Percentiles rank a stretch among this genome's conserved stretches.
These are phyloP conservation scores for Phyllopteryx taeniolatus DNA, from an alignment of 2,113 vertebrate genomes.

Conservation along the genomic window DNA sequence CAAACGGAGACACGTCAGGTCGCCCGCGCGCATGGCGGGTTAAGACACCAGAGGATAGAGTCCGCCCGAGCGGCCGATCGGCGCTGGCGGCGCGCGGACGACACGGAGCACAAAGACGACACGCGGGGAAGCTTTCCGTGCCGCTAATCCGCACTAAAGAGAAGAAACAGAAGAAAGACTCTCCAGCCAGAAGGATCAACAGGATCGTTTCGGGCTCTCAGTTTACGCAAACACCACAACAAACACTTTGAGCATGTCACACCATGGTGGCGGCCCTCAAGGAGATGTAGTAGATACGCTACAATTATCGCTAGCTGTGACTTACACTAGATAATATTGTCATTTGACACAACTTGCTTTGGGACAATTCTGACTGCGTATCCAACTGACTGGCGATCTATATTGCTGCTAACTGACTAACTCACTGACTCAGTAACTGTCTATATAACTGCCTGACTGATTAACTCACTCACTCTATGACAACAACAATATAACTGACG, in stretches of 20 bases:
- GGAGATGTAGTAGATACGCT: not conserved
- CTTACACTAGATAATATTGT: not conserved
- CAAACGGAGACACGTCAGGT: slow-evolving; percentile 9
- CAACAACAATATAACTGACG: too few species aligned
- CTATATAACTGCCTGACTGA: too few species aligned
- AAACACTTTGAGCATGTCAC: not conserved
- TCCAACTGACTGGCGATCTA: too few species aligned
- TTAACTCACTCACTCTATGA: too few species aligned
- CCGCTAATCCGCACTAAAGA: slow-evolving; percentile 7
- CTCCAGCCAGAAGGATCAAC: not conserved
- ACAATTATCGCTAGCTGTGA: not conserved
- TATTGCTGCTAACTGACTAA: too few species aligned
- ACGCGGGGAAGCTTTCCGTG: not conserved
- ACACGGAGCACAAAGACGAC: slow-evolving; percentile 21
- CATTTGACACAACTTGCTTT: not conserved
- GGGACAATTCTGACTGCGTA: not conserved
- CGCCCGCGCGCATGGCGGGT: slow-evolving; percentile 19
- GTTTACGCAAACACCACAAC: not conserved
- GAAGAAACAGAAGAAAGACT: not conserved
- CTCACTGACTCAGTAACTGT: too few species aligned
- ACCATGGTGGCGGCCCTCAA: not conserved
- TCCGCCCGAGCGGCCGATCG: slow-evolving; percentile 52
- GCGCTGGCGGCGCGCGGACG: slow-evolving; percentile 36
- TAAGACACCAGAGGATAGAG: slow-evolving; percentile 29
- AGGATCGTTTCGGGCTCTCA: not conserved